Evolutionary conservation across 2,113 vertebrate genomes (phyloP), one percentile per base, ranked within the genome.

Genomic region (Candoia aspera): DNA sequence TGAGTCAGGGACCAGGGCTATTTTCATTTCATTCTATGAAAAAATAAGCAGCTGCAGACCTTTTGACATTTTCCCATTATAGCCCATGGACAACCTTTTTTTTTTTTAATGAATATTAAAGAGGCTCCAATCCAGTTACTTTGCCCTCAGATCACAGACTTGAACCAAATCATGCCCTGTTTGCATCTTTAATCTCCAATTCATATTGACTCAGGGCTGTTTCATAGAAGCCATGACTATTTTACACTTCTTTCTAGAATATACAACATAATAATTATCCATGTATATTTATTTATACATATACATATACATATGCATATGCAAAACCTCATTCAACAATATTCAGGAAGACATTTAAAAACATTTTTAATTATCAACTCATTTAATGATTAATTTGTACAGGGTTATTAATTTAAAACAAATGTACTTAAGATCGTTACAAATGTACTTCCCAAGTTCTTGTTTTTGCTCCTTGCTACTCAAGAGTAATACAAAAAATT

Each of bases 371-470:
- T 17, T 58, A 37, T 33, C 55, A 37, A 86, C 11, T 3, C 24
- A 19, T 46, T 90, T 90, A 60, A 90, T 37, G 12, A 58, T 10
- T 95, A 86, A 94, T 95, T 94, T 96, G 89, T 88, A 93, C 89
- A 86, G 84, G 93, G 83, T 91, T 95, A 83, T 91, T 95, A 96
- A 89, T 95, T 93, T 95, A 95, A 92, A 95, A 91, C 19, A 62
- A 93, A 54, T 93, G 64, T 94, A 87, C 95, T 95, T 93, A 94
- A 94, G 96, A 97, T 95, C 97, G 94, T 86, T 89, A 87, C 84
- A 95, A 92, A 96, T 97, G 94, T 97, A 79, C 95, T 95, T 97
- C 92, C 95, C 97, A 91, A 96, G 94, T 95, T 96, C 97, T 97
- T 95, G 95, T 89, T 95, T 87, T 87, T 95, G 96, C 97, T 92